Evolutionary conservation across 92 coral and sea anemone genomes (phyloP).

Genomic region (Palythoa grandiflora): DNA sequence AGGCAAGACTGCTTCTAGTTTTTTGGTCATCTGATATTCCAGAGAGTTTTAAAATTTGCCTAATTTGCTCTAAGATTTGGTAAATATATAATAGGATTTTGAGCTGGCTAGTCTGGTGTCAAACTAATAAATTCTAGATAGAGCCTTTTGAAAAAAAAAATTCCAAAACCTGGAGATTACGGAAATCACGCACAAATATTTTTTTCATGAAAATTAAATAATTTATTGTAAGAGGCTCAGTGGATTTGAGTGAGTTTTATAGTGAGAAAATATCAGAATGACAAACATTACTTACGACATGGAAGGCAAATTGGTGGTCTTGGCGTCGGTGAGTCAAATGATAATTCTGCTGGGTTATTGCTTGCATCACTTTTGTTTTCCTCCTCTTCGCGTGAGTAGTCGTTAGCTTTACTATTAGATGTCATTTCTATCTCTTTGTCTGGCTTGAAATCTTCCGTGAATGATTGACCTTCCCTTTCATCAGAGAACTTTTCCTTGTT

Average conservation of each 20-base stretch:
- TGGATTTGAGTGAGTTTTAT: not conserved
- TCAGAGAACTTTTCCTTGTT: slow-evolving; percentile 20
- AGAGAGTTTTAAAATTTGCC: no score
- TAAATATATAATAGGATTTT: no score
- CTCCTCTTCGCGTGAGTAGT: not conserved
- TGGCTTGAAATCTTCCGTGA: not conserved
- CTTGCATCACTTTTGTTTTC: slow-evolving; percentile 1
- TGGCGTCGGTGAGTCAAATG: slow-evolving; percentile 30
- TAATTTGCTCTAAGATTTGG: no score
- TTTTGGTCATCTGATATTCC: no score
- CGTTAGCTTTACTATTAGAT: not conserved
- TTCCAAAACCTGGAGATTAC: no score
- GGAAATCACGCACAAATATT: no score
- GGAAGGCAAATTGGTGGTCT: slow-evolving; percentile 36
- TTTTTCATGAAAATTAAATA: no score
- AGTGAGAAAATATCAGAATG: not conserved
- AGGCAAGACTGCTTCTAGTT: no score
- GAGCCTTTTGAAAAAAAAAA: no score
- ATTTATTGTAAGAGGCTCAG: no score
- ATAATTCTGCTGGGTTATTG: slow-evolving; percentile 1
- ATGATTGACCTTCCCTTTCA: slow-evolving; percentile 2
- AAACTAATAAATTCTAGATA: no score
- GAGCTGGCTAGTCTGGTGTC: no score
- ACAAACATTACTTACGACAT: slow-evolving; percentile 27
- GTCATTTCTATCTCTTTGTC: not conserved